Percentiles rank a stretch among this genome's conserved stretches.
phyloP scores from a whole-genome alignment of 2,113 vertebrate species.

The Anguilla japonica region DNA sequence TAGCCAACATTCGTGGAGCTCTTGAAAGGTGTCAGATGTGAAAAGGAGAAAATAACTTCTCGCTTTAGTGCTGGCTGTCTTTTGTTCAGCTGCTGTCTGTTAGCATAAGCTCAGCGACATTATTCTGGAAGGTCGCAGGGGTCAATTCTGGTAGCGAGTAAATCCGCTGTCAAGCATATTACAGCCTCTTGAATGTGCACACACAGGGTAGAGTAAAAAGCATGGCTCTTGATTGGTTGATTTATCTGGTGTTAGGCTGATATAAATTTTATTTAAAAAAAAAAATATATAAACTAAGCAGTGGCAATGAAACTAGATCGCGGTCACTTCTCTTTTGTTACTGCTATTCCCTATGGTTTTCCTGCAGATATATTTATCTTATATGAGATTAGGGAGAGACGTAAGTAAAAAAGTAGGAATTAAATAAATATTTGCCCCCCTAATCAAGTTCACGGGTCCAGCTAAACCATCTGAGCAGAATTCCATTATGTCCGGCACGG shows the following conservation, averaged over 20 bases:
- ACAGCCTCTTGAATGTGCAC: conserved; percentile 53
- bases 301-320: conserved; percentile 26
- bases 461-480: conserved; percentile 32
- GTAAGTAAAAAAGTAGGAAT: conserved; percentile 34
- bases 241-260: conserved; percentile 25
- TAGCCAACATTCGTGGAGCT: conserved; percentile 33
- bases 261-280: not conserved
- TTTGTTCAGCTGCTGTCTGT: conserved; percentile 45
- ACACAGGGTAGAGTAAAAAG: conserved; percentile 32
- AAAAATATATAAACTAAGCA: not conserved
- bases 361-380: conserved; percentile 45
- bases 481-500: conserved; percentile 31
- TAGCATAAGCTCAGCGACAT: conserved; percentile 37
- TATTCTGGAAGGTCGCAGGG: conserved; percentile 49
- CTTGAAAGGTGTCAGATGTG: conserved; percentile 57
- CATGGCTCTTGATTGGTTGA: conserved; percentile 33
- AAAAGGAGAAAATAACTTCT: conserved; percentile 38
- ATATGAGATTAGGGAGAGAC: conserved; percentile 52
- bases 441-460: conserved; percentile 55
- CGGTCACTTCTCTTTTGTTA: conserved; percentile 36
- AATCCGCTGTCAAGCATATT: conserved; percentile 63
- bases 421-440: conserved; percentile 41
- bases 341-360: conserved; percentile 42
- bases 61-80: conserved; percentile 35
- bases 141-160: conserved; percentile 58